A percentile compares a stretch with the other conserved stretches of the same genome.
Evolutionary conservation across 2,113 vertebrate species (phyloP).

Genomic region (Dendrocopos noguchii): DNA sequence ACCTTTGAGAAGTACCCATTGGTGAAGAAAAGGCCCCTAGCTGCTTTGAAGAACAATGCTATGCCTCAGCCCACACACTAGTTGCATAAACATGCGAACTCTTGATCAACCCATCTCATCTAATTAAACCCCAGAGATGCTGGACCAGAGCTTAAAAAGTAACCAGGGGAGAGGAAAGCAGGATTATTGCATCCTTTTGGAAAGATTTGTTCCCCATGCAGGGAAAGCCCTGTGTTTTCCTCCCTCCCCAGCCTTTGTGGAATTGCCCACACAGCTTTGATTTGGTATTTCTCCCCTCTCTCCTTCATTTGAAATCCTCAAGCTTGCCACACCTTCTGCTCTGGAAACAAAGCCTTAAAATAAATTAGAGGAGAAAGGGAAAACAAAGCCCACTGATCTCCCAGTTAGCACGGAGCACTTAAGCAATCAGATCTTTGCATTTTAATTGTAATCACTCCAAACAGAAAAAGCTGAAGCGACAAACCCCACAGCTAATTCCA

Average conservation of each 20-base stretch:
- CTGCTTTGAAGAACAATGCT: background rate
- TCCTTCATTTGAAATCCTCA: background rate
- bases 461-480: conserved; percentile 33
- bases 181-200: background rate
- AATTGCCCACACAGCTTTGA: background rate
- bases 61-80: background rate
- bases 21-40: background rate
- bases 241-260: background rate
- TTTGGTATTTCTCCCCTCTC: background rate
- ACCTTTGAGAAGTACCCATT: background rate
- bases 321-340: background rate
- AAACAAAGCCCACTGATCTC: background rate
- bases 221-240: background rate
- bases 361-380: conserved; percentile 33
- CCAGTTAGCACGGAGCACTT: background rate
- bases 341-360: conserved; percentile 30
- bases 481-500: conserved; percentile 51
- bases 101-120: background rate
- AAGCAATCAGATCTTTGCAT: conserved; percentile 32
- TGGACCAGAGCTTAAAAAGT: background rate
- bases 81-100: background rate
- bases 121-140: background rate
- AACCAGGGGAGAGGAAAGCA: background rate
- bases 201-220: background rate
- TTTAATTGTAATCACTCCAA: conserved; percentile 51